Evolutionary conservation across 2,888 invertebrate species (phyloP), one percentile per base, ranked within the genome.

Genomic region (Atrina japonica): DNA sequence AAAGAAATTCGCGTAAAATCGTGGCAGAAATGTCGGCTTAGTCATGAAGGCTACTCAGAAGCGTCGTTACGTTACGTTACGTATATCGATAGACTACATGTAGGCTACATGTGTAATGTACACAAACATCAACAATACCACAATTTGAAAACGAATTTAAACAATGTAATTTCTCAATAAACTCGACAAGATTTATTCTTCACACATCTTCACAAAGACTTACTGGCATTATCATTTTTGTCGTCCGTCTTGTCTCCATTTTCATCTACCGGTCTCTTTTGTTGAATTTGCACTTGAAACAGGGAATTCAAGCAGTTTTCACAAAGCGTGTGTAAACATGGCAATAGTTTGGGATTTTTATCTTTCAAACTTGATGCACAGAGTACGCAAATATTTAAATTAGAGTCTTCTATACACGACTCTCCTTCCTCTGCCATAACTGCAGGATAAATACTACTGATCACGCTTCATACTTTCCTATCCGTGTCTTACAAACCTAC

Each of bases 311-410:
- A 78, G 88, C 90, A 81, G 91, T 92, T 58, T 84, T 87, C 91
- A 59, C 97, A 97, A 71, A 95, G 94, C 63, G 96, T 95, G 91
- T 97, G 97, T 80, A 97, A 92, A 90, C 97, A 97, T 91, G 96
- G 96, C 87, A 97, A 92, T 72, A 97, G 92, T 91, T 96, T 96
- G 41, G 96, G 96, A 55, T 93, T 92, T 43, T 79, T 81, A 55
- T 83, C 82, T 66, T 71, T 72, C 30, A 75, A 66, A 29, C 67
- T 66, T 47, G 71, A 59, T n/a, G 67, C 60, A 29, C 75, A 75
- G 18, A 75, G 53, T 3, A 72, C 71, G 47, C 71, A 72, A 49
- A 72, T 16, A 29, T 61, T 29, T 16, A 43, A 23, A 27, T 61
- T 61, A 11, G 27, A 30, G 16, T 49, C 29, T 49, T 30, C 30